phyloP scores from a whole-genome alignment of 2,113 vertebrate species.

The Takifugu flavidus region DNA sequence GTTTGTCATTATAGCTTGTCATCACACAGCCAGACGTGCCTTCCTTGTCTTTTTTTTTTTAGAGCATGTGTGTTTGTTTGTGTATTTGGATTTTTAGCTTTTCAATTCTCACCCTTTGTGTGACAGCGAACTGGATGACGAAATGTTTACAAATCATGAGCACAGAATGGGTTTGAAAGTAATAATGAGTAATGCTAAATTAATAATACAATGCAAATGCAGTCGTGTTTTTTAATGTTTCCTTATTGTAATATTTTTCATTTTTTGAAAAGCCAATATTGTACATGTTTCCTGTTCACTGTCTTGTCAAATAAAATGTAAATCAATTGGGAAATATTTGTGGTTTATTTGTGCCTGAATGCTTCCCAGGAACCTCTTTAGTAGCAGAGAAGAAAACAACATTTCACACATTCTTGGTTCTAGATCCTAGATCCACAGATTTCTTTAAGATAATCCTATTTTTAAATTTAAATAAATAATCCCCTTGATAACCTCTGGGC shows the following conservation, averaged over 20 bases:
- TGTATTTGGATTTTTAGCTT: constrained; percentile 47
- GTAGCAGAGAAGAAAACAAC: too few relatives aligned
- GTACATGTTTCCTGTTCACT: constrained; percentile 72
- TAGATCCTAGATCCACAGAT: too few relatives aligned
- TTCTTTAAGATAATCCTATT: too few relatives aligned
- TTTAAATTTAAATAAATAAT: too few relatives aligned
- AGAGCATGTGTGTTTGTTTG: too few relatives aligned
- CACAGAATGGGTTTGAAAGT: constrained; percentile 16
- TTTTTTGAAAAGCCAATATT: constrained; percentile 57
- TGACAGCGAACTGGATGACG: constrained; percentile 33
- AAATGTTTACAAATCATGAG: constrained; percentile 33
- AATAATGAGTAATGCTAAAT: constrained; percentile 4
- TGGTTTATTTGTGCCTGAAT: too few relatives aligned
- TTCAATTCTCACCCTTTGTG: constrained; percentile 49
- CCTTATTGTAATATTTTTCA: constrained; percentile 42
- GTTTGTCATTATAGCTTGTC: constrained; percentile 43
- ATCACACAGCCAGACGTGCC: constrained; percentile 69
- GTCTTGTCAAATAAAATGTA: constrained; percentile 77
- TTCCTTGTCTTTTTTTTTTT: constrained; percentile 37
- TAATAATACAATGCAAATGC: constrained; percentile 46
- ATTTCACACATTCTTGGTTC: too few relatives aligned
- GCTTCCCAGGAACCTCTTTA: too few relatives aligned
- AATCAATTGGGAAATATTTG: constrained; percentile 28
- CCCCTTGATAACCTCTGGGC: too few relatives aligned
- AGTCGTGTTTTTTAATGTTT: constrained; percentile 25